A percentile compares a stretch with the other conserved stretches of the same genome.
Conservation (phyloP, 2,797 vertebrate species). For the Chanos chanos region DNA sequence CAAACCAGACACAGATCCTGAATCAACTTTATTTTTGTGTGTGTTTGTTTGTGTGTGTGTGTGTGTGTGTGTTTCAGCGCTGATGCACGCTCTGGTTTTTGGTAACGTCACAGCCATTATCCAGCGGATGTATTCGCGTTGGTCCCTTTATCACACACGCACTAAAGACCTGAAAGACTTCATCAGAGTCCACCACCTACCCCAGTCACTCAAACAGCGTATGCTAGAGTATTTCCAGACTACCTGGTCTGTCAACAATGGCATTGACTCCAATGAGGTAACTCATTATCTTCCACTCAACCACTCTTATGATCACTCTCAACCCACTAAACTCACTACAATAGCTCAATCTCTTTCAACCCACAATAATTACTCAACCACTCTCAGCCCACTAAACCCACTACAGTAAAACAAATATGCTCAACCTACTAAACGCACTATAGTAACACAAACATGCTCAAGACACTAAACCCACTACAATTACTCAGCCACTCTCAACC, state of each 20-base stretch:
- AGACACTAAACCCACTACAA: too few species aligned
- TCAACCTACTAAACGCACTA: too few species aligned
- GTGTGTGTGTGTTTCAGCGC: slow-evolving; percentile 65
- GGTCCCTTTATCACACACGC: slow-evolving; percentile 96
- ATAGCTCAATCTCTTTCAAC: too few species aligned
- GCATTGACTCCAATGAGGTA: slow-evolving; percentile 95
- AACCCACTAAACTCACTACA: too few species aligned
- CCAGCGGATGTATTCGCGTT: slow-evolving; percentile 96
- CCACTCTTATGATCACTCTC: too few species aligned
- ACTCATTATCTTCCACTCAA: too few species aligned
- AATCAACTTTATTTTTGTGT: not conserved
- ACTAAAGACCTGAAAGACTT: slow-evolving; percentile 98
- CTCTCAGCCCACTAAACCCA: too few species aligned
- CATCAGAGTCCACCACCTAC: slow-evolving; percentile 93
- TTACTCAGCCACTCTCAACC: too few species aligned
- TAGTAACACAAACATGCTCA: too few species aligned
- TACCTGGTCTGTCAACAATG: slow-evolving; percentile 96
- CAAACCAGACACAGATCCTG: not conserved
- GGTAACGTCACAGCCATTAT: slow-evolving; percentile 98
- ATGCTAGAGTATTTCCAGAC: slow-evolving; percentile 98
- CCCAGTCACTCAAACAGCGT: slow-evolving; percentile 92
- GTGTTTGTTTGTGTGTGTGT: not conserved
- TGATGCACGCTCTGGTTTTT: slow-evolving; percentile 97
- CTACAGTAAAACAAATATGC: too few species aligned
- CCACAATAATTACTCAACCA: too few species aligned